These are phyloP conservation scores for Hyperoplus lanceolatus DNA, from an alignment of 2,797 vertebrate genomes.

Conservation along the genomic window DNA sequence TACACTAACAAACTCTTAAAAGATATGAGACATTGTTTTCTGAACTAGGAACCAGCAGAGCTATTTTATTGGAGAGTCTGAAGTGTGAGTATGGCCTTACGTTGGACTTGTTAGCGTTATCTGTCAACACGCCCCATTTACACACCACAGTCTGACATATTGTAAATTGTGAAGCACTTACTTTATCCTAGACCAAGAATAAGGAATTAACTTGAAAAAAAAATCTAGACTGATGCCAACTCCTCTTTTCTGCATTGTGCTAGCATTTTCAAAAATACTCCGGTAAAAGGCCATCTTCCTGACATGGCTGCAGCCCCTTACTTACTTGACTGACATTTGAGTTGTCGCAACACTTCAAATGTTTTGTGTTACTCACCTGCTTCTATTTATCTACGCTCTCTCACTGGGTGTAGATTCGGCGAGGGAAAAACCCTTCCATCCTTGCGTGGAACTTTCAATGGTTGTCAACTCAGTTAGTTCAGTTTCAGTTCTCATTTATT, in stretches of 20 bases:
- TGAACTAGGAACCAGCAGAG: slow-evolving; percentile 13
- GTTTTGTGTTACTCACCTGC: slow-evolving; percentile 9
- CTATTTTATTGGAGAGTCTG: slow-evolving; percentile 18
- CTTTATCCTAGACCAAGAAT: slow-evolving; percentile 16
- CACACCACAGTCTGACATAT: slow-evolving; percentile 52
- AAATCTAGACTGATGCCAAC: slow-evolving; percentile 26
- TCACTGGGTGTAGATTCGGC: not conserved
- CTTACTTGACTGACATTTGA: slow-evolving; percentile 8
- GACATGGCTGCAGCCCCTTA: not conserved
- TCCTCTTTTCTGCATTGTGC: not conserved
- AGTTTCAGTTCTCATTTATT: slow-evolving; percentile 11
- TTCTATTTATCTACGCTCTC: slow-evolving; percentile 23
- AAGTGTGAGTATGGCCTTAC: slow-evolving; percentile 45
- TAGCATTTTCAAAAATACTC: not conserved
- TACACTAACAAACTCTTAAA: not conserved
- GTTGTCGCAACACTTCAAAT: not conserved
- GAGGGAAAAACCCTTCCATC: slow-evolving; percentile 1
- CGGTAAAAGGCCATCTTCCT: not conserved
- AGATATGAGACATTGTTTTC: slow-evolving; percentile 1
- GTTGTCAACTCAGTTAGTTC: slow-evolving; percentile 30
- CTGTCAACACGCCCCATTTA: slow-evolving; percentile 42
- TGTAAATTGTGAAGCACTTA: slow-evolving; percentile 59
- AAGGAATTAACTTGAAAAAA: slow-evolving; percentile 12
- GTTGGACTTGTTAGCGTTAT: slow-evolving; percentile 31
- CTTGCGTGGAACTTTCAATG: slow-evolving; percentile 13